Evolutionary conservation across 2,797 vertebrate species (phyloP).

Genomic region (Arnoldichthys spilopterus): DNA sequence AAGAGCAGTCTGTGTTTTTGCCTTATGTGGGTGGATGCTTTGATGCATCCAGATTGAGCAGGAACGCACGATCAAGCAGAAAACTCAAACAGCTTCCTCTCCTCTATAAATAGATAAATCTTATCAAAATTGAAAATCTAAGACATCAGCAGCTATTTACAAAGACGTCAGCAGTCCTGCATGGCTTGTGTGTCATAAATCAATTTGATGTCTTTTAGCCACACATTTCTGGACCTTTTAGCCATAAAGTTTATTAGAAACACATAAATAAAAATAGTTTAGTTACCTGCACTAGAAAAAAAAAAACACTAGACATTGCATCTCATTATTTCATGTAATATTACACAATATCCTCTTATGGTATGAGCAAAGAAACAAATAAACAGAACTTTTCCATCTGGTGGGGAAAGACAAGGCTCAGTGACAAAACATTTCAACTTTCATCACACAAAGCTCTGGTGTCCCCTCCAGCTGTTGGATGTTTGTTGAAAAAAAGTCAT

Average conservation of each 20-base stretch:
- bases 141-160: neutral
- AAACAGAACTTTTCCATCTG: neutral
- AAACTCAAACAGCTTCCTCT: conserved; percentile 37
- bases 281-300: neutral
- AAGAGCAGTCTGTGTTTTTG: conserved; percentile 33
- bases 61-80: conserved; percentile 41
- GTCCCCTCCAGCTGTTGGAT: neutral
- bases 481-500: neutral
- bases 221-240: neutral
- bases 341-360: neutral
- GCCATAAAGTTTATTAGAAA: neutral
- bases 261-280: neutral
- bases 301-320: neutral
- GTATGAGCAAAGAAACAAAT: neutral
- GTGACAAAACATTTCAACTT: neutral
- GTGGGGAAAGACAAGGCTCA: conserved; percentile 14
- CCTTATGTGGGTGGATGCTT: conserved; percentile 36
- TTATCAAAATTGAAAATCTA: neutral
- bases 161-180: neutral
- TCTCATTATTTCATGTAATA: conserved; percentile 3
- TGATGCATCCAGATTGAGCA: conserved; percentile 34
- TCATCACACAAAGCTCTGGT: neutral
- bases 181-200: neutral
- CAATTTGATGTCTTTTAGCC: too few relatives aligned
- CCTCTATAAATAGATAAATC: conserved; percentile 39